Evolutionary conservation across 1,140 invertebrate species (phyloP), one percentile per base, ranked within the genome.

Genomic region (Andrena cerasifolii): DNA sequence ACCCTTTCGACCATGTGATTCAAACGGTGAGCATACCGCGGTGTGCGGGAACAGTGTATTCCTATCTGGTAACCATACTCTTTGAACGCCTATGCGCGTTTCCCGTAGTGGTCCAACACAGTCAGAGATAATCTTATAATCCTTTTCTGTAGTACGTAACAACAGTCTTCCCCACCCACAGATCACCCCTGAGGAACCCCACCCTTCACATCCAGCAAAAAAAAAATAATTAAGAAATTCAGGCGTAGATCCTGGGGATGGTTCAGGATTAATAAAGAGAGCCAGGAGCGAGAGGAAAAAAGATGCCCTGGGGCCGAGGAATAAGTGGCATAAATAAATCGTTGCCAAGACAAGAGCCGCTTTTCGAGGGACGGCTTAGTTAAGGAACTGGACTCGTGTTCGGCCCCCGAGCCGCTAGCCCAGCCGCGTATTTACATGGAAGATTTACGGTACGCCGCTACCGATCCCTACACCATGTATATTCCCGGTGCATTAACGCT

Each of bases 381-480:
- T 67, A 75, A 67, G 72, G 72, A 63, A 31, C 31, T 28, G 53
- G 45, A 63, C 56, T 53, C 24, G 51, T 61, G 74, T 82, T 75
- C 45, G 77, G 26, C 3, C 51, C 49, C 59, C n/a, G n/a, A n/a
- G 71, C 49, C 66, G 31, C 71, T 67, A 51, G 71, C 71, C 58
- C 62, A 43, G 36, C 66, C 56, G 28, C 72, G 80, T 76, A 84
- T 85, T 85, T 80, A 80, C 78, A 78, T 59, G 78, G 51, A 67
- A 84, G 83, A 84, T 84, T 84, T 80, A 84, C 73, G 73, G 63
- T 78, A 76, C 49, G 68, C 40, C 31, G 58, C 78, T 76, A 79
- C 63, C 51, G 78, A 80, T 77, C 61, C 58, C 36, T 45, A 40
- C 10, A 66, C 45, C 49, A 47, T 67, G 53, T 74, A 70, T 79